These are phyloP conservation scores for Barbus barbus DNA, from an alignment of 2,113 vertebrate species.

Conservation along the genomic window DNA sequence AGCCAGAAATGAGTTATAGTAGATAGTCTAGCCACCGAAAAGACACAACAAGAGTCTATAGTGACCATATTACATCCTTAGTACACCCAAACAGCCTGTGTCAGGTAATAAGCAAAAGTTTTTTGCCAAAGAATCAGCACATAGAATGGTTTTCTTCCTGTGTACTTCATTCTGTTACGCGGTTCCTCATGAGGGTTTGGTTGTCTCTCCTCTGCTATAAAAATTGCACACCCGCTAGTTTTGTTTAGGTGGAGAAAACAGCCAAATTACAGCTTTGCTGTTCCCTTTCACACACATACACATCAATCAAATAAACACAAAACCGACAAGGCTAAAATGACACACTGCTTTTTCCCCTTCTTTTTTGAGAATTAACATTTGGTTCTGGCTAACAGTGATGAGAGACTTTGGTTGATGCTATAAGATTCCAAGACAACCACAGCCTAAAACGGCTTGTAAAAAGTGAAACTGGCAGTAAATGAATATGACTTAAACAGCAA, in stretches of 20 bases:
- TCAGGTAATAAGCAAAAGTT: not conserved
- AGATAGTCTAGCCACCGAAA: not conserved
- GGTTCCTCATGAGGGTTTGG: conserved; percentile 41
- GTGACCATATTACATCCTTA: not conserved
- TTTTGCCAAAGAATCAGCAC: not conserved
- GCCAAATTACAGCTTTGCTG: conserved; percentile 54
- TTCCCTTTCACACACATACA: conserved; percentile 41
- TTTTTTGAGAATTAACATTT: conserved; percentile 29
- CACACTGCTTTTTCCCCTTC: conserved; percentile 22
- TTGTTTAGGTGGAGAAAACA: conserved; percentile 51
- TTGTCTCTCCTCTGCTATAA: conserved; percentile 31
- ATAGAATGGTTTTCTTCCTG: not conserved
- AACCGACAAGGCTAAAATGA: not conserved
- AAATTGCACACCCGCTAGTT: conserved; percentile 56
- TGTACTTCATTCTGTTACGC: not conserved
- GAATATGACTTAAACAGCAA: conserved; percentile 33
- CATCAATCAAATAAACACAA: conserved; percentile 45
- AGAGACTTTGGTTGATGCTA: conserved; percentile 2
- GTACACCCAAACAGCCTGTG: not conserved
- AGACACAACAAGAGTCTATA: not conserved
- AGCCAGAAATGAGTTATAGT: conserved; percentile 12
- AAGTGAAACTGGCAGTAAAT: conserved; percentile 54
- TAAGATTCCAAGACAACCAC: conserved; percentile 21
- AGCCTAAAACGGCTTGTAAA: conserved; percentile 50
- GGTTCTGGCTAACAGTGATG: conserved; percentile 14